phyloP scores from a whole-genome alignment of 1,140 invertebrate species.

The Zaprionus taronus region DNA sequence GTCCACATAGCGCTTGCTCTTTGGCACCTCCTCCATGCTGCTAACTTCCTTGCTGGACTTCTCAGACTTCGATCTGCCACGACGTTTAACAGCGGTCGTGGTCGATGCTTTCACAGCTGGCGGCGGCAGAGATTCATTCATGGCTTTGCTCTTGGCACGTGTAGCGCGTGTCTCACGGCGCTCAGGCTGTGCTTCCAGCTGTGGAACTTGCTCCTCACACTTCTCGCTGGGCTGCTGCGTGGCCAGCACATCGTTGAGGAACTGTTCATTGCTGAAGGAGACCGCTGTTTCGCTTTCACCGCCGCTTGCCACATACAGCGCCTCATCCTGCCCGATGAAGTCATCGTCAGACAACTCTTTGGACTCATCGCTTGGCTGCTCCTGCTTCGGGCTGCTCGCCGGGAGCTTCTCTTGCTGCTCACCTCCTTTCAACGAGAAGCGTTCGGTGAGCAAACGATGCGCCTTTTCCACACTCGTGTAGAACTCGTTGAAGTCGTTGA shows the following conservation, averaged over 20 bases:
- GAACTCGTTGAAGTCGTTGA: slow-evolving; percentile 67
- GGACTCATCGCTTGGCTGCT: slow-evolving; percentile 6
- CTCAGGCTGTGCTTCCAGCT: slow-evolving; percentile 8
- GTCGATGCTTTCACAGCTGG: slow-evolving; percentile 2
- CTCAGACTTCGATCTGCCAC: slow-evolving; percentile 19
- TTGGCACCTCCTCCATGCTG: slow-evolving; percentile 3
- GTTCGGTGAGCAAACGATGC: slow-evolving; percentile 70
- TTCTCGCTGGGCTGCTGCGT: slow-evolving; percentile 15
- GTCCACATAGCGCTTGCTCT: slow-evolving; percentile 59
- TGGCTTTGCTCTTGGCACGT: slow-evolving; percentile 56
- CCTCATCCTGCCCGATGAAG: slow-evolving; percentile 15
- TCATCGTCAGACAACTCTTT: slow-evolving; percentile 30
- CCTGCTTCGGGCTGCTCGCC: slow-evolving; percentile 9
- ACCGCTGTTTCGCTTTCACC: slow-evolving; percentile 23
- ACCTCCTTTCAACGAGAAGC: slow-evolving; percentile 58
- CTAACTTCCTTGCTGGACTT: not conserved
- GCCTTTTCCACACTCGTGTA: slow-evolving; percentile 67
- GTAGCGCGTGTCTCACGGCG: slow-evolving; percentile 61
- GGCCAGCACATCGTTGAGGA: slow-evolving; percentile 55
- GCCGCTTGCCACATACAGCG: slow-evolving; percentile 7
- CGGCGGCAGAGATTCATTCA: not conserved
- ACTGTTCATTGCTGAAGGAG: slow-evolving; percentile 70
- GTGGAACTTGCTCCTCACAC: not conserved
- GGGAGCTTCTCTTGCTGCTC: slow-evolving; percentile 18
- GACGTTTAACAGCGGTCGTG: slow-evolving; percentile 5